Conservation (phyloP, 2,113 vertebrate genomes). For the Nibea coibor region DNA sequence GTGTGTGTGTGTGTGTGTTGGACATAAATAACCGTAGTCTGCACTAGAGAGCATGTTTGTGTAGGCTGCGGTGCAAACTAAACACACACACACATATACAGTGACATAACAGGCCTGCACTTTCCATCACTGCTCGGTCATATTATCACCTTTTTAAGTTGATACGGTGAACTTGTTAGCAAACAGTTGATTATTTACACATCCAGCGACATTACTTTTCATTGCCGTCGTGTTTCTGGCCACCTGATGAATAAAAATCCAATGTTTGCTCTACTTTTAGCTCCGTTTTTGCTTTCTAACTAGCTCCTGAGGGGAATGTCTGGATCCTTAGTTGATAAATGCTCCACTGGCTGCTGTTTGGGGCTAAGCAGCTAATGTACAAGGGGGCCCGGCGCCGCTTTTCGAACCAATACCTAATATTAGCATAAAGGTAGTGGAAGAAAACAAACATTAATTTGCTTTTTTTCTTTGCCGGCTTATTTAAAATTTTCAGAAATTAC, state of each 20-base stretch:
- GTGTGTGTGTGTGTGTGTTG: conserved; percentile 7
- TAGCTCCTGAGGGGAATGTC: conserved; percentile 16
- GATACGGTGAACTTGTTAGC: neutral
- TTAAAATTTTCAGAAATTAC: too few species aligned
- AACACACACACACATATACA: conserved; percentile 21
- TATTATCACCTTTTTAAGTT: too few species aligned
- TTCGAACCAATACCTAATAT: too few species aligned
- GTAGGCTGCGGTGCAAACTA: conserved; percentile 27
- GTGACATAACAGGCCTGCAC: conserved; percentile 32
- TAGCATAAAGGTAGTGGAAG: too few species aligned
- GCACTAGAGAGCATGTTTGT: conserved; percentile 46
- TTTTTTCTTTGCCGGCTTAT: too few species aligned
- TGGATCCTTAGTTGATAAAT: neutral
- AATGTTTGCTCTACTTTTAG: neutral
- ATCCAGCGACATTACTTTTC: neutral
- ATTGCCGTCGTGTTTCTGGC: neutral
- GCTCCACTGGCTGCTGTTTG: neutral
- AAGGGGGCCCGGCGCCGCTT: neutral
- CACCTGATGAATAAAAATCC: neutral
- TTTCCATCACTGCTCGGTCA: conserved; percentile 37
- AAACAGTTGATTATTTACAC: neutral
- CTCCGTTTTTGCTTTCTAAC: conserved; percentile 11
- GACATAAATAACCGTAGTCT: conserved; percentile 58
- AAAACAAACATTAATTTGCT: too few species aligned
- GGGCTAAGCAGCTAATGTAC: neutral